Evolutionary conservation across 2,113 vertebrate genomes (phyloP).

Genomic region (Rhombomys opimus): DNA sequence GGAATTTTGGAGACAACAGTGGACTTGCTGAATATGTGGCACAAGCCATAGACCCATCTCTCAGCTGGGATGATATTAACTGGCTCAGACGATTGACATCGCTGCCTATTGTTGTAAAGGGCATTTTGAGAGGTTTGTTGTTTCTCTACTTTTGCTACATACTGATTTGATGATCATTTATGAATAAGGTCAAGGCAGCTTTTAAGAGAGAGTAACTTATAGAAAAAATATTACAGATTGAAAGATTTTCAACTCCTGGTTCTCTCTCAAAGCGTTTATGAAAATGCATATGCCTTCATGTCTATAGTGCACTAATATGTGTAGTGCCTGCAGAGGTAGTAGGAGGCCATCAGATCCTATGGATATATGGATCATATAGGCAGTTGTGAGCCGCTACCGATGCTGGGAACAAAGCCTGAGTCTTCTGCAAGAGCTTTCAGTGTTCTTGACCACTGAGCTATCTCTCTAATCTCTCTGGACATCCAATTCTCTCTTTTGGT

Average conservation of each 20-base stretch:
- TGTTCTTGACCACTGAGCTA: background rate
- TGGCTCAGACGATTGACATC: slow-evolving; percentile 93
- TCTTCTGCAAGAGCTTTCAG: background rate
- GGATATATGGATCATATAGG: background rate
- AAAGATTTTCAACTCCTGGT: background rate
- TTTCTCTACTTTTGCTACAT: slow-evolving; percentile 2
- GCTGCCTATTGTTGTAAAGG: slow-evolving; percentile 94
- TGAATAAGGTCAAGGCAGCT: background rate
- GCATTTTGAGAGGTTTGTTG: slow-evolving; percentile 91
- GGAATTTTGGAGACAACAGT: slow-evolving; percentile 92
- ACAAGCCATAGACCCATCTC: slow-evolving; percentile 91
- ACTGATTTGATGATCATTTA: slow-evolving; percentile 2
- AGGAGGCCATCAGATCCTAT: background rate
- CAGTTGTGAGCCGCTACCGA: background rate
- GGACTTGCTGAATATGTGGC: slow-evolving; percentile 94
- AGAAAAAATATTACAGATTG: background rate
- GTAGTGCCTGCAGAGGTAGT: background rate
- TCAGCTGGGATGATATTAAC: slow-evolving; percentile 93
- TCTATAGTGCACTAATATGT: background rate
- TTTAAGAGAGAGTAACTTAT: slow-evolving; percentile 16
- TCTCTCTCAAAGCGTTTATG: background rate
- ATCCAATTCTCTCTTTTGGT: background rate
- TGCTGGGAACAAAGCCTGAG: background rate
- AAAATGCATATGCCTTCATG: background rate
- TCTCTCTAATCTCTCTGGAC: background rate